Base-by-base conservation (phyloP, 2,888 invertebrate genomes). In the Temnothorax rugatulus region DNA sequence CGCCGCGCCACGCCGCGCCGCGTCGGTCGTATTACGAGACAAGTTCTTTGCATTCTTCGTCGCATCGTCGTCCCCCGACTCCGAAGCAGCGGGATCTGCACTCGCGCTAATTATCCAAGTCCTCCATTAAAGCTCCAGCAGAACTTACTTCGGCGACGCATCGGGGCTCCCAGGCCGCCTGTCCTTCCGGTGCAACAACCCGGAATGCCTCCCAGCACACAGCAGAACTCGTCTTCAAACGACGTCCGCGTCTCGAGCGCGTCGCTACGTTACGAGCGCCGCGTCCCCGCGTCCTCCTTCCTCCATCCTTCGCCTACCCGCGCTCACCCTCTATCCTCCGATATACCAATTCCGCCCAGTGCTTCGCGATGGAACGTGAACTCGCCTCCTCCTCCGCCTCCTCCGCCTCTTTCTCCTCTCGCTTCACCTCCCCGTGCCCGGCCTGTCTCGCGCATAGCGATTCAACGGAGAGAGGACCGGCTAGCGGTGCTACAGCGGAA, bases 331-430 rank as follows among this genome's bases (percentile, higher is more conserved):
- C 69, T 69, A 84, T 73, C 90, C 88, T 83, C 87, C 89, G 88
- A 87, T 88, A 86, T 71, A 86, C 89, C 90, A 85, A 90, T 90
- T 90, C 87, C 86, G 64, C 52, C 84, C 71, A 77, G 88, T 84
- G 86, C 83, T 88, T 90, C 75, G 83, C 88, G 84, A 89, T 86
- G 90, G 88, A 90, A 90, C 89, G 90, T 73, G 88, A 88, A 84
- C 88, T 90, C 90, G 88, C 73, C 79, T 82, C 83, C 63, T 47
- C 44, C 57, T 47, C 79, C 38, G 21, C 50, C 41, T 47, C 79
- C 25, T 21, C 50, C 21, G 41, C 64, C 64, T 18, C 34, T 15
- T 29, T 41, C 68, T 54, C 41, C 21, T 25, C 41, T 18, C 59
- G 59, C 41, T 50, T 82, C 77, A 25, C 66, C 41, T 59, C 73